Evolutionary conservation across 2,797 vertebrate genomes (phyloP).

Genomic region (Falco columbarius): DNA sequence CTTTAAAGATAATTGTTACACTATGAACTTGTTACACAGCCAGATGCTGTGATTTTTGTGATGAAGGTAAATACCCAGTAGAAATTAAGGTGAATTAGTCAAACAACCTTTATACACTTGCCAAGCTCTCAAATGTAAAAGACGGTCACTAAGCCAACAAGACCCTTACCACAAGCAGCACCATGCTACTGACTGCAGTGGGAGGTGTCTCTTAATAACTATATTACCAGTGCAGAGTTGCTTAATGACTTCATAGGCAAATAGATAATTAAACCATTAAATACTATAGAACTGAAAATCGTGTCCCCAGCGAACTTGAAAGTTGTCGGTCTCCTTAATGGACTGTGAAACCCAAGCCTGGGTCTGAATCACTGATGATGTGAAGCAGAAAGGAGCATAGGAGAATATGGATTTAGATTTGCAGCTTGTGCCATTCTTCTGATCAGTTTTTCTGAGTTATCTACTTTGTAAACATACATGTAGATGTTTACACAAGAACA

Average conservation of each 20-base stretch:
- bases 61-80: neutral
- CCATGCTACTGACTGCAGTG: neutral
- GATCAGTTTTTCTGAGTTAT: neutral
- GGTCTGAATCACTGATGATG: neutral
- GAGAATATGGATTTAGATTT: neutral
- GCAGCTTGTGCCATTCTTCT: neutral
- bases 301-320: neutral
- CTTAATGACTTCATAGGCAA: conserved; percentile 47
- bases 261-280: conserved; percentile 58
- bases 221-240: neutral
- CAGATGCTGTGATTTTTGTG: conserved; percentile 6
- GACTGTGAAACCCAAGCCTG: conserved; percentile 10
- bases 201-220: conserved; percentile 15
- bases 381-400: neutral
- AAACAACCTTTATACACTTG: neutral
- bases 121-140: neutral
- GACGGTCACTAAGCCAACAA: neutral
- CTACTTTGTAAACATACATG: neutral
- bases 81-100: conserved; percentile 14
- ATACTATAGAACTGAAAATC: neutral
- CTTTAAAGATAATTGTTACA: neutral
- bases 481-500: neutral
- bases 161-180: conserved; percentile 5
- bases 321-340: conserved; percentile 26
- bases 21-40: neutral